phyloP scores from a whole-genome alignment of 2,888 invertebrate genomes.

The Stenodema calcarata region DNA sequence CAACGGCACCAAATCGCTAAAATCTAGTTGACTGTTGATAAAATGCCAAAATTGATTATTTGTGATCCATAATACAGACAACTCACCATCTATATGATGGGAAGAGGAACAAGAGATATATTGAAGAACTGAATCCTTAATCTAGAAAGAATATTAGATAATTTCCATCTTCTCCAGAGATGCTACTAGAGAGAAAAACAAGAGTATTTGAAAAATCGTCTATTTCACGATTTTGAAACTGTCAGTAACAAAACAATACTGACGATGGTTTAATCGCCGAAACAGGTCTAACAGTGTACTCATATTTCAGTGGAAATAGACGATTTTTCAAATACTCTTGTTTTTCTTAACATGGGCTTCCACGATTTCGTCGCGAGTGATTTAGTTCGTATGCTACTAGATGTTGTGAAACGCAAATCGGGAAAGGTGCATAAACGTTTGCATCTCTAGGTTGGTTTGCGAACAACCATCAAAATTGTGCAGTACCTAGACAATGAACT shows the following conservation, averaged over 20 bases:
- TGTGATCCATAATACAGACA: not conserved
- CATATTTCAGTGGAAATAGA: too few species aligned
- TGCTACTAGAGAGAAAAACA: too few species aligned
- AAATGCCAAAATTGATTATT: not conserved
- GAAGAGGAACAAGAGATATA: not conserved
- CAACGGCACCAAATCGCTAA: not conserved
- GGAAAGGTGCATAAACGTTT: not conserved
- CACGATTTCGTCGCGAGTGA: too few species aligned
- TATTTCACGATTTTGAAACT: too few species aligned
- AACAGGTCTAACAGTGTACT: too few species aligned
- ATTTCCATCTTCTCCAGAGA: not conserved
- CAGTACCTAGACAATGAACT: not conserved
- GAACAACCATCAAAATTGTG: constrained; percentile 2
- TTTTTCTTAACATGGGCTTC: too few species aligned
- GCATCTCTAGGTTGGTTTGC: not conserved
- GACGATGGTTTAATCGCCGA: too few species aligned
- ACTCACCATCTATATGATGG: not conserved
- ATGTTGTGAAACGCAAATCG: not conserved
- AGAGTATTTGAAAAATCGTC: too few species aligned
- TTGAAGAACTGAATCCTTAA: not conserved
- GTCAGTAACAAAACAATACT: too few species aligned
- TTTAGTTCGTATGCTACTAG: too few species aligned
- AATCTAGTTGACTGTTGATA: not conserved
- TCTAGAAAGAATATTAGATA: not conserved
- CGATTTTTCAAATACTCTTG: too few species aligned